Evolutionary conservation across 1,140 invertebrate genomes (phyloP).

Genomic region (Melipona quadrifasciata): DNA sequence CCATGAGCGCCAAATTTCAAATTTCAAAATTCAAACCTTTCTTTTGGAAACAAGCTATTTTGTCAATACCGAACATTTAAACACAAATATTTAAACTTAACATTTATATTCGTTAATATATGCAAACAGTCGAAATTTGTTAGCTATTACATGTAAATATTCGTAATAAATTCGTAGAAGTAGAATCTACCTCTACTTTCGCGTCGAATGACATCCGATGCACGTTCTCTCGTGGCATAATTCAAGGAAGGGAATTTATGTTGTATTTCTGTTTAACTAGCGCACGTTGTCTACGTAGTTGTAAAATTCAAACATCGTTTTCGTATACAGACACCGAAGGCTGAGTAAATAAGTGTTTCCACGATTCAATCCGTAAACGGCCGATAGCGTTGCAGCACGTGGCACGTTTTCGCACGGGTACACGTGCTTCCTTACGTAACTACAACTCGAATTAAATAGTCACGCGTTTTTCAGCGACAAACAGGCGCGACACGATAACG

Average conservation of each 20-base stretch:
- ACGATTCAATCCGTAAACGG: neutral
- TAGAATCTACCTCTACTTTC: neutral
- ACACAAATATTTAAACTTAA: neutral
- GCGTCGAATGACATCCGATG: neutral
- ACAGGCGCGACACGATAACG: neutral
- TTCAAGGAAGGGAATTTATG: neutral
- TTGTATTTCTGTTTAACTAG: neutral
- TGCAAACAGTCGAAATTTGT: neutral
- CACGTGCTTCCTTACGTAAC: conserved; percentile 47
- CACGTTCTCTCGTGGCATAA: neutral
- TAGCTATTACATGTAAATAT: neutral
- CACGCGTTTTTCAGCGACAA: neutral
- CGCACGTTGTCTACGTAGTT: neutral
- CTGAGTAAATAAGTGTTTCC: conserved; percentile 19
- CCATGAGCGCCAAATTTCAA: neutral
- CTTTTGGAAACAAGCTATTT: too few relatives aligned
- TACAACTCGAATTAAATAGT: neutral
- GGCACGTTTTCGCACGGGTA: neutral
- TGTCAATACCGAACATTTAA: neutral
- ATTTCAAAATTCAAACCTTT: too few relatives aligned
- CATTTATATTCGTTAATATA: neutral
- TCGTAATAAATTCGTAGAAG: neutral
- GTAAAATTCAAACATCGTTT: neutral
- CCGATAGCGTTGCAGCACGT: conserved; percentile 23
- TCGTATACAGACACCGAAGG: neutral